These are phyloP conservation scores for Taeniopygia guttata DNA, from an alignment of 2,797 vertebrate genomes.

Conservation along the genomic window DNA sequence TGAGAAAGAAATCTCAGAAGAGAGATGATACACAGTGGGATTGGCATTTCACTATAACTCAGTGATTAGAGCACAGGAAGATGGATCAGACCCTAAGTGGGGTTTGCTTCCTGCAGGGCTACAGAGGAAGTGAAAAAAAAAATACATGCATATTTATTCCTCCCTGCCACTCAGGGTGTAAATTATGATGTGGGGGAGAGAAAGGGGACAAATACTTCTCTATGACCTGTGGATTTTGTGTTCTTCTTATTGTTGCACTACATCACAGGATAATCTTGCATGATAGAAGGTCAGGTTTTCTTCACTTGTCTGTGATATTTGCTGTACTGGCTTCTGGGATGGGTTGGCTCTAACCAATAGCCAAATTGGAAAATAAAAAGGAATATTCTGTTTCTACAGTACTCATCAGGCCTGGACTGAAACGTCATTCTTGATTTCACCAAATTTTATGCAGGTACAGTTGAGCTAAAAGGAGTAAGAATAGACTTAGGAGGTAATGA, in stretches of 20 bases:
- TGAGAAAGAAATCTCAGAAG: neutral
- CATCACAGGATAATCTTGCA: neutral
- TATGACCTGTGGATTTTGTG: neutral
- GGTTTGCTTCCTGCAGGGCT: neutral
- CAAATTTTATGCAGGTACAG: neutral
- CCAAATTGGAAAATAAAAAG: neutral
- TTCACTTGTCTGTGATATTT: neutral
- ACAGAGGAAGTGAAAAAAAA: neutral
- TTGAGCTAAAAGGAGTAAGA: neutral
- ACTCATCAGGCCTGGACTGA: neutral
- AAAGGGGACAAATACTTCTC: neutral
- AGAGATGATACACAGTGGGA: neutral
- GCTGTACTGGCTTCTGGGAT: neutral
- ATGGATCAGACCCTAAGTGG: neutral
- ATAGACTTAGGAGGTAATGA: neutral
- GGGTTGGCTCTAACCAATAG: neutral
- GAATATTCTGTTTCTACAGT: neutral
- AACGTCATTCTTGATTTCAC: neutral
- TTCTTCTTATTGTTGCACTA: neutral
- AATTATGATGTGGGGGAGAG: accelerated
- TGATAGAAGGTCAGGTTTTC: neutral
- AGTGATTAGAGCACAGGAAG: neutral
- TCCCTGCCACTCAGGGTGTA: neutral
- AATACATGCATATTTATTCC: neutral
- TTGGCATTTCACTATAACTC: neutral